phyloP scores from a whole-genome alignment of 2,888 invertebrate species.

The Harpalus rufipes region DNA sequence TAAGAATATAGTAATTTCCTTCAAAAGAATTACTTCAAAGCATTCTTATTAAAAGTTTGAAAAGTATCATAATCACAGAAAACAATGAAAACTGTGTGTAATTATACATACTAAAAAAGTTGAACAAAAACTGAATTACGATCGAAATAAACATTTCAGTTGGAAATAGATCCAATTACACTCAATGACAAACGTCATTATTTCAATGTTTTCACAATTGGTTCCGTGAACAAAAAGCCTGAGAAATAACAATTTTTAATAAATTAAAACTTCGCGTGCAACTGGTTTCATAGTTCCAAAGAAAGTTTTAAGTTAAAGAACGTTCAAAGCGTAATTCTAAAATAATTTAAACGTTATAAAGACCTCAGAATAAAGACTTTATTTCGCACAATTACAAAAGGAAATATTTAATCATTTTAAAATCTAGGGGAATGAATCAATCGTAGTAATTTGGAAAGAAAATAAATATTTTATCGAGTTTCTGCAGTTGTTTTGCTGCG shows the following conservation, averaged over 20 bases:
- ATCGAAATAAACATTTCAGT: constrained; percentile 23
- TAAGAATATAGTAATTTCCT: constrained; percentile 23
- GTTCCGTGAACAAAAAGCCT: constrained; percentile 42
- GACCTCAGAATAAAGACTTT: constrained; percentile 36
- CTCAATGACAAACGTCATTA: constrained; percentile 38
- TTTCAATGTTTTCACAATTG: constrained; percentile 41
- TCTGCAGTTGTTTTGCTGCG: not conserved
- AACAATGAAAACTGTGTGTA: constrained; percentile 26
- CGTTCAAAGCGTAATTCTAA: constrained; percentile 50
- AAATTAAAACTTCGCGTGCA: constrained; percentile 59
- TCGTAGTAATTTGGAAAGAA: constrained; percentile 22
- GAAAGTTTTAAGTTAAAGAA: constrained; percentile 44
- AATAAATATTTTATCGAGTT: constrained; percentile 29
- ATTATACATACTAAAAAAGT: constrained; percentile 31
- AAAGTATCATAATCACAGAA: constrained; percentile 36
- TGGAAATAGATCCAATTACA: constrained; percentile 38
- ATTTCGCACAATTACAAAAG: constrained; percentile 38
- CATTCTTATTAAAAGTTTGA: constrained; percentile 25
- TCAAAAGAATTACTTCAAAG: constrained; percentile 23
- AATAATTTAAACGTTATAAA: constrained; percentile 47
- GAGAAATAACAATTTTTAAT: constrained; percentile 56
- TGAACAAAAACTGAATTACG: constrained; percentile 20
- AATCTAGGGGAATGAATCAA: constrained; percentile 2
- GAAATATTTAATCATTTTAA: constrained; percentile 43
- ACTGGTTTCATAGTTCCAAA: constrained; percentile 51